Percentiles rank a stretch among this genome's conserved stretches.
Evolutionary conservation across 2,888 invertebrate genomes (phyloP).

Genomic region (Scaeva pyrastri): DNA sequence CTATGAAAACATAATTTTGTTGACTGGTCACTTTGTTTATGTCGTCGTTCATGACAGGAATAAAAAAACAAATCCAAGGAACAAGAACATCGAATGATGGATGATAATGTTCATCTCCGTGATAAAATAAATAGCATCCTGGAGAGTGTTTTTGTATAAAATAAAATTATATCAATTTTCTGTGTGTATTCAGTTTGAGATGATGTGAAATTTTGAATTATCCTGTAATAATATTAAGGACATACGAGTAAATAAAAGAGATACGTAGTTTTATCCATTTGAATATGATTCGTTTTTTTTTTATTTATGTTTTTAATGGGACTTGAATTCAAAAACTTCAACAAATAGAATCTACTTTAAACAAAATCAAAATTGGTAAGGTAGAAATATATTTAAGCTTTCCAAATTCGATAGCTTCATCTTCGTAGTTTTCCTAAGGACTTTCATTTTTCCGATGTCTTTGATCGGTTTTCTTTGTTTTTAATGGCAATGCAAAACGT

Average conservation of each 20-base stretch:
- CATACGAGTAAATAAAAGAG: background rate
- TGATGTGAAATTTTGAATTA: background rate
- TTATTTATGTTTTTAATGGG: background rate
- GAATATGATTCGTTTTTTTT: background rate
- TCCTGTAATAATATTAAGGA: background rate
- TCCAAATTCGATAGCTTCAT: too few species aligned
- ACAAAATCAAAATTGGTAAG: too few species aligned
- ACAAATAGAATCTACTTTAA: too few species aligned
- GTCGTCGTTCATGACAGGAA: background rate
- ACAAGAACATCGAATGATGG: slow-evolving; percentile 11
- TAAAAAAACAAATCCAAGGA: background rate
- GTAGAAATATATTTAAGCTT: too few species aligned
- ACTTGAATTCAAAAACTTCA: background rate
- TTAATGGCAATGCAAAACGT: too few species aligned
- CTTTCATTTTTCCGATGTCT: too few species aligned
- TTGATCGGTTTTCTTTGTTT: too few species aligned
- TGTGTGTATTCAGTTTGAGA: background rate
- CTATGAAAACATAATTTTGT: slow-evolving; percentile 23
- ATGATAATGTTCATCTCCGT: background rate
- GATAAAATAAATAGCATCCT: slow-evolving; percentile 19
- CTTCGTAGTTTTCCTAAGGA: too few species aligned
- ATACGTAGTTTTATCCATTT: background rate
- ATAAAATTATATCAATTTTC: background rate
- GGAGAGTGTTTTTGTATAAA: background rate
- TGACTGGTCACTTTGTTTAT: slow-evolving; percentile 8